Evolutionary conservation across 2,888 invertebrate species (phyloP), one percentile per base, ranked within the genome.

Genomic region (Oscheius sp.): DNA sequence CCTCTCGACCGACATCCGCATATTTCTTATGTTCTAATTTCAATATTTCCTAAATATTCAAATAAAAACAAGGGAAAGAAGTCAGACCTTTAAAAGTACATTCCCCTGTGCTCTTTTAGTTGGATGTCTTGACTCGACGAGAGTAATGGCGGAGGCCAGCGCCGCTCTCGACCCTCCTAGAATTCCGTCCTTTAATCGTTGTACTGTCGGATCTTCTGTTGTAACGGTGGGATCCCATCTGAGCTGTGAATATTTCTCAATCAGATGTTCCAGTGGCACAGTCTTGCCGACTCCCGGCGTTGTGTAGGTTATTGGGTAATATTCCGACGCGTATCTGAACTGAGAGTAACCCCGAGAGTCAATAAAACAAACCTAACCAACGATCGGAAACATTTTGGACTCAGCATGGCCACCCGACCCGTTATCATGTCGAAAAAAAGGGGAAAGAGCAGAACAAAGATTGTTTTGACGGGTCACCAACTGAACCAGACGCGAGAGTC

Each of bases 61-160:
- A 55, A 55, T 25, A 25, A 25, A 55, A 55, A 23, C 7, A 55
- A 55, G 13, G n/a, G n/a, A n/a, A n/a, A 13, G 21, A 55, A 13
- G 55, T 23, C 21, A 25, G 21, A 55, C 55, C 55, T 55, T 72
- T 49, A 81, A 49, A 25, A 81, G 53, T 29, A 74, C 16, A 45
- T 79, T 89, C 5, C 90, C 91, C 71, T 89, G 88, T 18, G 87
- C 87, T 76, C 88, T 88, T 80, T 90, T 90, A 45, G 75, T 76
- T 16, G 88, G 87, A 84, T 90, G 88, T 13, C 85, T 85, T 1
- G 91, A 90, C 79, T 91, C 91, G 12, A 90, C 89, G 1, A 91
- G 86, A 41, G 91, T 91, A 72, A 91, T 91, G 1, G 89, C 88
- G 76, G 88, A 86, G 7, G 91, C 90, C 53, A 91, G 85, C 63